These are phyloP conservation scores for Upupa epops DNA, from an alignment of 2,113 vertebrate genomes.

Conservation along the genomic window DNA sequence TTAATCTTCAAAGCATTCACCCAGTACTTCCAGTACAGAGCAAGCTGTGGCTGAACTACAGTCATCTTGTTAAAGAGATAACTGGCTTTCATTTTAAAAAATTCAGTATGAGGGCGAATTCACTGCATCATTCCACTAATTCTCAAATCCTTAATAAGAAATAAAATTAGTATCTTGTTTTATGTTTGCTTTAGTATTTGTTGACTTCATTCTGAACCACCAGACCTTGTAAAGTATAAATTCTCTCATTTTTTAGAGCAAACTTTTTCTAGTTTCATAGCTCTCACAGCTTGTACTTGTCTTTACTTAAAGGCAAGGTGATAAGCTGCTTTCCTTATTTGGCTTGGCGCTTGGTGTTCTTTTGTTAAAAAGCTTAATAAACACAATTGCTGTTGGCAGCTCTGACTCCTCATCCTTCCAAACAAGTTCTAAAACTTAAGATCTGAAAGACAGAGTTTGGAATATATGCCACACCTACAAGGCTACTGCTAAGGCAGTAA, in stretches of 20 bases:
- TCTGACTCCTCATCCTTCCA: background rate
- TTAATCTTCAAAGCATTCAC: background rate
- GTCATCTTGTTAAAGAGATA: background rate
- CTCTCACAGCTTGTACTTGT: background rate
- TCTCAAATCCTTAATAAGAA: background rate
- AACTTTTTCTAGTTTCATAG: background rate
- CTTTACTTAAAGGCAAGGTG: background rate
- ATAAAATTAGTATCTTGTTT: background rate
- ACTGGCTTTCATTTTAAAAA: background rate
- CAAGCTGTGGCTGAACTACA: background rate
- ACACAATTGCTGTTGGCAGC: background rate
- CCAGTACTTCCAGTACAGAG: background rate
- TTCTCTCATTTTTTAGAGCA: background rate
- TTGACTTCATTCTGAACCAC: background rate
- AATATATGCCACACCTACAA: background rate
- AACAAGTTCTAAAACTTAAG: background rate
- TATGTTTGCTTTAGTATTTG: background rate
- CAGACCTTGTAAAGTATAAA: background rate
- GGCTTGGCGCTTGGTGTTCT: background rate
- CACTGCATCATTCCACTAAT: background rate
- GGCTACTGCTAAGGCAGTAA: background rate
- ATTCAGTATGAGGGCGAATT: background rate
- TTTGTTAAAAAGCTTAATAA: background rate
- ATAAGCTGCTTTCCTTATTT: background rate
- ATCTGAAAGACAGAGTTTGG: background rate